Evolutionary conservation across 2,113 vertebrate species (phyloP).

Genomic region (Cyrtonyx montezumae): DNA sequence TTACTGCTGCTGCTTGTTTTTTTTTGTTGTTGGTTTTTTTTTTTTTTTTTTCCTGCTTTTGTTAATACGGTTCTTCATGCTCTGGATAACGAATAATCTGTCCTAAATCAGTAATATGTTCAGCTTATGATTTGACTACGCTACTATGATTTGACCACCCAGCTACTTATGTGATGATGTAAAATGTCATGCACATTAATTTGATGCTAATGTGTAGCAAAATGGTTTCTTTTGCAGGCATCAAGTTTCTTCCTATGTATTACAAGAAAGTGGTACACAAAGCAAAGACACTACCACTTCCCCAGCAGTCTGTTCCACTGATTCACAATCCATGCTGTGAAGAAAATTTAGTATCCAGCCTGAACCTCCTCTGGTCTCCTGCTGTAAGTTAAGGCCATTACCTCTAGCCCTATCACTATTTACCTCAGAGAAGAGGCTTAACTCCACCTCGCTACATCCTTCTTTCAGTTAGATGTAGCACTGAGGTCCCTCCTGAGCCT

Average conservation of each 20-base stretch:
- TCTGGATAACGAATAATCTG: background rate
- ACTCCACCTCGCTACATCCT: background rate
- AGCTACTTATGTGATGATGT: background rate
- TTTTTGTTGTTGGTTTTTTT: background rate
- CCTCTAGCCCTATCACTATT: background rate
- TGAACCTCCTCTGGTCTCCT: background rate
- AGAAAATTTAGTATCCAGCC: too few relatives aligned
- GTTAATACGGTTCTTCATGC: background rate
- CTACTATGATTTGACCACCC: too few relatives aligned
- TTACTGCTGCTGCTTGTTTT: background rate
- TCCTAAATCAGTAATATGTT: background rate
- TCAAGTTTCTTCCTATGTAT: background rate
- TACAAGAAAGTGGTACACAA: background rate
- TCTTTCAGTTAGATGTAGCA: background rate
- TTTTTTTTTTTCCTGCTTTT: background rate
- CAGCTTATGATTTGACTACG: background rate
- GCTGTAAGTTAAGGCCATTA: background rate
- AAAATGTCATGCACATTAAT: constrained; percentile 2
- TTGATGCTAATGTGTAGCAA: background rate
- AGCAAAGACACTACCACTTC: too few relatives aligned
- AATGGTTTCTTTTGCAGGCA: background rate
- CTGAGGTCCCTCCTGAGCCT: background rate
- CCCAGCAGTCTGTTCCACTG: too few relatives aligned
- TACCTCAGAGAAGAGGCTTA: background rate
- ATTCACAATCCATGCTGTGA: too few relatives aligned